These are phyloP conservation scores for Prietella phreatophila DNA, from an alignment of 2,113 vertebrate genomes.

Conservation along the genomic window DNA sequence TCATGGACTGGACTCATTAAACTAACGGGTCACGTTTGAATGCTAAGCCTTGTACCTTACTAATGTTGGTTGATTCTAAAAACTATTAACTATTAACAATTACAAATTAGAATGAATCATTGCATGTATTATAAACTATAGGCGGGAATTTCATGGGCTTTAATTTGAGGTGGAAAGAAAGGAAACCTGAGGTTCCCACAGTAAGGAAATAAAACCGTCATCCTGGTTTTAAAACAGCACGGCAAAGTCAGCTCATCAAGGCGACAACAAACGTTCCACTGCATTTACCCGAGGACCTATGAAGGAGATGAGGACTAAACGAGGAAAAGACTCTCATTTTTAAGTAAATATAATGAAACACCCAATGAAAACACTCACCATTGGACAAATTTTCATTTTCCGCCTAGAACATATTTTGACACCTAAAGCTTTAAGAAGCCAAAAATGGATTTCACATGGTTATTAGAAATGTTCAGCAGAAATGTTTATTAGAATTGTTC, in stretches of 20 bases:
- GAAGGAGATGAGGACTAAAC: background rate
- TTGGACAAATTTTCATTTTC: background rate
- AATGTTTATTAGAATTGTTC: too few species aligned
- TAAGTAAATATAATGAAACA: background rate
- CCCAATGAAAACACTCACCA: background rate
- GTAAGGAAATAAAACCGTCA: background rate
- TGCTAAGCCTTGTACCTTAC: background rate
- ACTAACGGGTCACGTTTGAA: background rate
- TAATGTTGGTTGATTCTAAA: background rate
- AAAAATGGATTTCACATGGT: background rate
- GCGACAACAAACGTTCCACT: background rate
- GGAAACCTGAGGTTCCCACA: too few species aligned
- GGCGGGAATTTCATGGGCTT: background rate
- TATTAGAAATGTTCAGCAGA: too few species aligned
- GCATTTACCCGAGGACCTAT: background rate
- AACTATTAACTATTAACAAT: background rate
- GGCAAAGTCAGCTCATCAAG: background rate
- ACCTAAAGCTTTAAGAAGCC: background rate
- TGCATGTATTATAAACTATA: background rate
- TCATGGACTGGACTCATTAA: background rate
- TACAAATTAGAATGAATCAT: background rate
- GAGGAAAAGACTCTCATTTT: background rate
- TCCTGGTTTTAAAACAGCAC: background rate
- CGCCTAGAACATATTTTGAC: background rate
- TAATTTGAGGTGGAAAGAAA: background rate